Percentiles rank a stretch among this genome's conserved stretches.
phyloP scores from a whole-genome alignment of 2,888 invertebrate genomes.

The Mechanitis messenoides region DNA sequence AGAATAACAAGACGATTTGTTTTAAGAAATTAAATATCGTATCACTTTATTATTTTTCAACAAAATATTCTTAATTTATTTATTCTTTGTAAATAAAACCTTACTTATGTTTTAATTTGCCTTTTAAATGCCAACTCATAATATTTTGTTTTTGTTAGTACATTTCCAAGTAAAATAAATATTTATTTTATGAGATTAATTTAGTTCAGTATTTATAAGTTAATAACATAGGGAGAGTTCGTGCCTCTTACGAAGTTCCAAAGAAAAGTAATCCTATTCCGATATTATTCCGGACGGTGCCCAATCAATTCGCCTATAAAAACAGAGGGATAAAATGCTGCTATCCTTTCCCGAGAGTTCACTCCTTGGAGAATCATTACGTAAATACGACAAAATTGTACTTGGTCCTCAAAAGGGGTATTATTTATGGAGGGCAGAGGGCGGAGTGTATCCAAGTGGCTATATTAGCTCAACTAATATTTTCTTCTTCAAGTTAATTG shows the following conservation, averaged over 20 bases:
- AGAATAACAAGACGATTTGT: conserved; percentile 2
- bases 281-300: conserved; percentile 61
- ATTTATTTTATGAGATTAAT: not conserved
- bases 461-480: conserved; percentile 74
- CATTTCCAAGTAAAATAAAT: too few species aligned
- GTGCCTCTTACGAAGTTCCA: conserved; percentile 34
- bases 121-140: too few species aligned
- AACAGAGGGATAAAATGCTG: conserved; percentile 52
- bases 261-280: conserved; percentile 63
- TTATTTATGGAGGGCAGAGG: conserved; percentile 68
- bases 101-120: too few species aligned
- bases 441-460: conserved; percentile 65
- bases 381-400: conserved; percentile 69
- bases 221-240: conserved; percentile 19
- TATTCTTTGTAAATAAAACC: conserved; percentile 31
- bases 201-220: conserved; percentile 22
- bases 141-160: too few species aligned
- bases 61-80: too few species aligned
- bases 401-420: conserved; percentile 59
- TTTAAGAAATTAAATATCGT: conserved; percentile 15
- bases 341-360: conserved; percentile 48
- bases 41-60: conserved; percentile 40
- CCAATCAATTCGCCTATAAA: conserved; percentile 70
- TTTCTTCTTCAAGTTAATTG: conserved; percentile 73
- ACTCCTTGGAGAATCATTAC: conserved; percentile 61